Evolutionary conservation across 1,140 invertebrate genomes (phyloP).

Genomic region (Eumeta japonica): DNA sequence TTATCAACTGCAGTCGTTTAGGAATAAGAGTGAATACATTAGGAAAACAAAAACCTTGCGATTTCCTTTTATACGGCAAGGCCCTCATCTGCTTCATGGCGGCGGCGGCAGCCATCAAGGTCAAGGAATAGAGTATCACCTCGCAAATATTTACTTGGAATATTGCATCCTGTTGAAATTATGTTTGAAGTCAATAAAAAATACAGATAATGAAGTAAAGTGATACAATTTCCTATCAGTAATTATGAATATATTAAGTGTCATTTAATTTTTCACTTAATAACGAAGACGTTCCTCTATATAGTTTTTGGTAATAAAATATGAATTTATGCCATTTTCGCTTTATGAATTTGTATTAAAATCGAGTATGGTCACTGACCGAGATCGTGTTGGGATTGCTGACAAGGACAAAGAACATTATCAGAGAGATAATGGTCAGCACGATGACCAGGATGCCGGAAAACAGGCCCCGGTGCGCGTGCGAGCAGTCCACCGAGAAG

Average conservation of each 20-base stretch:
- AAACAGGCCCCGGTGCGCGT: constrained; percentile 83
- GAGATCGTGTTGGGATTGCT: constrained; percentile 66
- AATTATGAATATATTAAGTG: too few relatives aligned
- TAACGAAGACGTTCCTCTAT: too few relatives aligned
- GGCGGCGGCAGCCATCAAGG: constrained; percentile 54
- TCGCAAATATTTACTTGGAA: constrained; percentile 77
- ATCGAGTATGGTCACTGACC: too few relatives aligned
- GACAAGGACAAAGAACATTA: constrained; percentile 87
- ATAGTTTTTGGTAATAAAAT: too few relatives aligned
- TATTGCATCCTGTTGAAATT: constrained; percentile 62
- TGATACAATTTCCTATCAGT: too few relatives aligned
- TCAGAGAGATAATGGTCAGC: constrained; percentile 83
- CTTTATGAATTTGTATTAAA: too few relatives aligned
- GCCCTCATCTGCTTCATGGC: constrained; percentile 66
- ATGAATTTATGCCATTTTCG: too few relatives aligned
- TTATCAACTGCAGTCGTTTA: too few relatives aligned
- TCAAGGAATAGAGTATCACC: constrained; percentile 67
- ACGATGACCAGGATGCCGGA: constrained; percentile 82
- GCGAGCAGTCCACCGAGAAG: constrained; percentile 86
- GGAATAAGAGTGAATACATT: too few relatives aligned
- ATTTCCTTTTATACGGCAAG: constrained; percentile 61
- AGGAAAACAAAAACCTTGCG: constrained; percentile 36
- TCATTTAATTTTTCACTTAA: too few relatives aligned
- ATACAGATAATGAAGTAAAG: too few relatives aligned
- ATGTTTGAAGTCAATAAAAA: background rate